Evolutionary conservation across 2,888 invertebrate genomes (phyloP), one percentile per base, ranked within the genome.

Genomic region (Nematopogon swammerdamellus): DNA sequence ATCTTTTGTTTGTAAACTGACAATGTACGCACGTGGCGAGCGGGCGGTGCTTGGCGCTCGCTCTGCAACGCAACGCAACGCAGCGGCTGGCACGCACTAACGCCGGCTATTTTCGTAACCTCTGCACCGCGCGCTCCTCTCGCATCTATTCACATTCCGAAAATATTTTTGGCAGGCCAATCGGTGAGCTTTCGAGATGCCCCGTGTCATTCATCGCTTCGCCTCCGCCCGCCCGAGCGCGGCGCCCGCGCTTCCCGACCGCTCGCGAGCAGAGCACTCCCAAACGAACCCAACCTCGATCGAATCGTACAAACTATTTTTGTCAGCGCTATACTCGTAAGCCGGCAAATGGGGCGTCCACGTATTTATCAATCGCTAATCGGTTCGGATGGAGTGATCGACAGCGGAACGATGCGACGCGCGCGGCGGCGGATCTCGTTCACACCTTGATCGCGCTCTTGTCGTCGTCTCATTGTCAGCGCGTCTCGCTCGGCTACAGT

Each of bases 201-300:
- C 64, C 63, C 64, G 58, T 72, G 77, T 77, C 77, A 79, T 79
- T 79, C 79, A 77, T 79, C 74, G 69, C 69, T 66, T 70, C 70
- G 68, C 70, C 72, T 8, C 25, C 25, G 25, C 25, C 25, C 11
- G 3, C 36, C 6, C 14, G n/a, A 4, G 11, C 36, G 36, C 14
- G 3, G n/a, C 36, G n/a, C 8, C 3, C 36, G 11, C 36, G 36
- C 25, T n/a, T n/a, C n/a, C n/a, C 25, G 25, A 4, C 5, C 25
- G 25, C 25, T 25, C 25, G 8, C 25, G n/a, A n/a, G n/a, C n/a
- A n/a, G n/a, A n/a, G 4, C 25, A 25, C 25, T 25, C 25, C 25
- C 25, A n/a, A n/a, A n/a, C n/a, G n/a, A n/a, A 8, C 36, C n/a
- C 11, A 14, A 36, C 36, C 25, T 25, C 10, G 10, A 36, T 14